phyloP scores from a whole-genome alignment of 2,888 invertebrate genomes.

The Caenorhabditis becei region DNA sequence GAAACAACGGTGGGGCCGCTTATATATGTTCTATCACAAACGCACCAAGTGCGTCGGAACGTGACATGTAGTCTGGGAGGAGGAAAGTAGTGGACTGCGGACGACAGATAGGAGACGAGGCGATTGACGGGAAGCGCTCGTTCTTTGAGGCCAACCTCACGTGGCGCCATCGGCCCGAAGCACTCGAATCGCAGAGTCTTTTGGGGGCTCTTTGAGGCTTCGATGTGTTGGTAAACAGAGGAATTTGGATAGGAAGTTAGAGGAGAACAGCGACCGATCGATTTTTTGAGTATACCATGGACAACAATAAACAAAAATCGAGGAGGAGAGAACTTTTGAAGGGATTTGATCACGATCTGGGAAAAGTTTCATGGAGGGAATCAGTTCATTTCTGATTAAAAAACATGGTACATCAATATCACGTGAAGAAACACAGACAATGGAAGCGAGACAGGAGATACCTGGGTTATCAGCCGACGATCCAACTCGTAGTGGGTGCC shows the following conservation, averaged over 20 bases:
- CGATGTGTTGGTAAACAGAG: slow-evolving; percentile 4
- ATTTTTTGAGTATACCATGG: too few relatives aligned
- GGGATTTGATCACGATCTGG: too few relatives aligned
- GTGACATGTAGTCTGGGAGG: slow-evolving; percentile 55
- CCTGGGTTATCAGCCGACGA: too few relatives aligned
- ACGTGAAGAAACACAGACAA: too few relatives aligned
- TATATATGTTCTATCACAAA: slow-evolving; percentile 49
- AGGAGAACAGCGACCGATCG: too few relatives aligned
- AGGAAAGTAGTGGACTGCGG: slow-evolving; percentile 39
- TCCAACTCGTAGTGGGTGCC: too few relatives aligned
- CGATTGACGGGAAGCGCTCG: slow-evolving; percentile 36
- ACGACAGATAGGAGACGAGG: slow-evolving; percentile 18
- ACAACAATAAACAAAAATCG: too few relatives aligned
- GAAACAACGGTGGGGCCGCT: not conserved
- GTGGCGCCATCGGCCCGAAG: slow-evolving; percentile 30
- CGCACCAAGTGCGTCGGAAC: slow-evolving; percentile 56
- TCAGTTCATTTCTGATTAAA: too few relatives aligned
- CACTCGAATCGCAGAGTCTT: slow-evolving; percentile 27
- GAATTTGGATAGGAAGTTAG: not conserved
- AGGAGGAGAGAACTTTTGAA: too few relatives aligned
- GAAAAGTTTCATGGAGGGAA: too few relatives aligned
- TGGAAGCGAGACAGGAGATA: too few relatives aligned
- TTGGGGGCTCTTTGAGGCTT: slow-evolving; percentile 34
- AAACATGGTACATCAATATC: too few relatives aligned
- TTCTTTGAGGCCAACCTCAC: slow-evolving; percentile 48